These are phyloP conservation scores for Lacanobia oleracea DNA, from an alignment of 2,888 invertebrate species.

Conservation along the genomic window DNA sequence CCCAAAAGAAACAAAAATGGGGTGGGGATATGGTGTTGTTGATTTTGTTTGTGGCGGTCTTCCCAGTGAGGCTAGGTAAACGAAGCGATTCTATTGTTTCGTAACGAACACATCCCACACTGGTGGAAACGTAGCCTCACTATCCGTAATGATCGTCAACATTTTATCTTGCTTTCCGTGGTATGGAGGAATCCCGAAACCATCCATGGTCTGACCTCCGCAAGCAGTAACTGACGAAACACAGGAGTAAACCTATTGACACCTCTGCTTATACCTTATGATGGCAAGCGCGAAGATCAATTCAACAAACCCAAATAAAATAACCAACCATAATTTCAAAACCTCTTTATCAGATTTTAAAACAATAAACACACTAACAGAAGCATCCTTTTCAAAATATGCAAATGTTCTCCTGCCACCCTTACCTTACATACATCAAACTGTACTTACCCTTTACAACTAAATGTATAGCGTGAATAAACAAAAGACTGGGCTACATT, in stretches of 20 bases:
- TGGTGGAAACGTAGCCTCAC: no score
- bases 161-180: no score
- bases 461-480: constrained; percentile 62
- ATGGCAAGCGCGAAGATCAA: background rate
- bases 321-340: constrained; percentile 1
- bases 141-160: no score
- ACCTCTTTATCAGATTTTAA: constrained; percentile 31
- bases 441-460: constrained; percentile 40
- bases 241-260: background rate
- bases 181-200: no score
- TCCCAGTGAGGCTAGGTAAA: no score
- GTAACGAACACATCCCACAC: no score
- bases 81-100: no score
- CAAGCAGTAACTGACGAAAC: background rate
- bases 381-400: constrained; percentile 46
- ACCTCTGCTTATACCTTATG: background rate
- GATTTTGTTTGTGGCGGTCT: no score
- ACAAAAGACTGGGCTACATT: constrained; percentile 66
- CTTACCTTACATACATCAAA: constrained; percentile 56
- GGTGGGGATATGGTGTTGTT: no score
- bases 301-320: background rate
- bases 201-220: no score
- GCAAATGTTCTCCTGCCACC: constrained; percentile 41
- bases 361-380: constrained; percentile 22
- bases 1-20: no score